Conservation (phyloP, 2,797 vertebrate species). For the Pseudocheirus occidentalis region DNA sequence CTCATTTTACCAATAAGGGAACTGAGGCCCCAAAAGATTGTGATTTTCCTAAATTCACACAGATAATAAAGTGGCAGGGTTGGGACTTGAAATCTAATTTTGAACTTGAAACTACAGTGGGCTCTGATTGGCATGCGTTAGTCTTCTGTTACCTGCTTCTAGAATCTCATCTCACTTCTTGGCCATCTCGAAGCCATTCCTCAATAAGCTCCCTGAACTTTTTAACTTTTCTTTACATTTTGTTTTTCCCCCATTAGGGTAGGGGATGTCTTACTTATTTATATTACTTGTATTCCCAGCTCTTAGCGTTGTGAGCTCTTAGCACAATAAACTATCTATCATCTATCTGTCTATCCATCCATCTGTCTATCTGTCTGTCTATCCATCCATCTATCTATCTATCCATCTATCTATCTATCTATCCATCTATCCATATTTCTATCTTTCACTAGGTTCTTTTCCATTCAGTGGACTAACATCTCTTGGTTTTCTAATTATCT, state of each 20-base stretch:
- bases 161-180: neutral
- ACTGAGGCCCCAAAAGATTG: neutral
- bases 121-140: neutral
- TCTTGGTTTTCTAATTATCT: constrained; percentile 50
- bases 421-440: neutral
- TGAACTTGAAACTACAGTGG: neutral
- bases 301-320: neutral
- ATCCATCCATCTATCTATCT: neutral
- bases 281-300: neutral
- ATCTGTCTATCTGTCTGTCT: neutral
- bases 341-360: neutral
- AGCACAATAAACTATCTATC: too few species aligned
- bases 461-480: neutral
- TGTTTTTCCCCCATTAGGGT: neutral
- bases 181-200: neutral
- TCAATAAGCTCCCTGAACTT: neutral
- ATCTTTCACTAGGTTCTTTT: neutral
- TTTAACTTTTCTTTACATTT: neutral
- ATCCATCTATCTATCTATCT: neutral
- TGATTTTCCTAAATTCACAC: neutral
- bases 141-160: neutral
- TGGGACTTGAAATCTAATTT: neutral
- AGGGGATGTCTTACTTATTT: neutral
- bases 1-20: neutral
- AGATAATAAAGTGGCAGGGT: neutral